Evolutionary conservation across 2,797 vertebrate species (phyloP), one percentile per base, ranked within the genome.

Genomic region (Brotula barbata): DNA sequence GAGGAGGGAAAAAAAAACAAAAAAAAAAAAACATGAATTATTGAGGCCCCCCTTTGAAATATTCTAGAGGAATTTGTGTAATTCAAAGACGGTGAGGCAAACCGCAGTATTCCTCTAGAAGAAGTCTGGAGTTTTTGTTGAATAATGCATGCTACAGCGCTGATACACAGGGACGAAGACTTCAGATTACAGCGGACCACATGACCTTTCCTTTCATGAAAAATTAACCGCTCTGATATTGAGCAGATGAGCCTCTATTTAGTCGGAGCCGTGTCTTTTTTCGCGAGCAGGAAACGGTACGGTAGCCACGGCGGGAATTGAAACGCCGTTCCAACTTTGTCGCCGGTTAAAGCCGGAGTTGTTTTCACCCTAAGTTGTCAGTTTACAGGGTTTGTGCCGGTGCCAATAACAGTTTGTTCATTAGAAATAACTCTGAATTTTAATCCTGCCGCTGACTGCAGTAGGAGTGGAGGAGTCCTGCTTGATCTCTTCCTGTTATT

Each of bases 171-270:
- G 68, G 77, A 73, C 83, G 73, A 77, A 78, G 82, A 82, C 77
- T 82, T 73, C 81, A 90, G 88, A 91, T 91, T 90, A 90, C 85
- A 86, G 73, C 77, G 80, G 80, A 82, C 88, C 81, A 58, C 41
- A 80, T 89, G 84, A 90, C 89, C 89, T 87, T 87, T 81, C 59
- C 83, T 86, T 88, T 90, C 88, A 91, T 92, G 80, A 91, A 92
- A 91, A 82, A 89, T 90, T 80, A 78, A 92, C 70, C 44, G 62
- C 16, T 50, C 74, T 82, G 88, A 89, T 87, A 89, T 85, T 87
- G 88, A 90, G 87, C 75, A 85, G 81, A 89, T 86, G 84, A 86
- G 63, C 70, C 82, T 90, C 88, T 88, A 88, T 90, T 86, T 90
- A 83, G 31, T 33, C 2, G 31, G 9, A 28, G 25, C 25, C 7